These are phyloP conservation scores for Mastigias papua DNA, from an alignment of 30 jellyfish, hydroid and myxozoan species.

Conservation along the genomic window DNA sequence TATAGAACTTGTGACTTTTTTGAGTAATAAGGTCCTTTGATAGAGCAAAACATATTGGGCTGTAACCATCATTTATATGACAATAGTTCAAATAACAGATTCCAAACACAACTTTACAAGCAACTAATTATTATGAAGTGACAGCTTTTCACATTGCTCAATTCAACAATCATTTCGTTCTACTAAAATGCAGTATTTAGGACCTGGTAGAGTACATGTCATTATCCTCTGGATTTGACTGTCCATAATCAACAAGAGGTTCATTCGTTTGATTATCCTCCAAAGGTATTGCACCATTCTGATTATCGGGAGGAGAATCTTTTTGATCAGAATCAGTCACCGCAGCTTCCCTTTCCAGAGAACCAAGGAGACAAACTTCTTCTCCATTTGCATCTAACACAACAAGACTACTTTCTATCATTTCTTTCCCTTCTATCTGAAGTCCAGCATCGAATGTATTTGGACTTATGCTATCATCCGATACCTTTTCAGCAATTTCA, in stretches of 20 bases:
- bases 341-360: not conserved
- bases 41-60: too few species aligned
- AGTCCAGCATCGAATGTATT: not conserved
- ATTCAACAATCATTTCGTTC: too few species aligned
- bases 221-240: constrained; percentile 68
- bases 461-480: not conserved
- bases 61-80: too few species aligned
- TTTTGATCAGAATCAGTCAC: not conserved
- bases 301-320: not conserved
- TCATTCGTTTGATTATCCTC: too few species aligned
- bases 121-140: too few species aligned
- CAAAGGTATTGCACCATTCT: too few species aligned
- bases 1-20: too few species aligned
- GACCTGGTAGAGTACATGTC: constrained; percentile 74
- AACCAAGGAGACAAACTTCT: constrained; percentile 25
- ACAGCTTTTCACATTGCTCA: too few species aligned
- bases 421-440: not conserved
- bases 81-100: too few species aligned
- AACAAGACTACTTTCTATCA: not conserved
- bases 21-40: too few species aligned
- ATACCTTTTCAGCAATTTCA: not conserved
- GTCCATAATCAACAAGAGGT: constrained; percentile 55
- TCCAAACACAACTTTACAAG: too few species aligned
- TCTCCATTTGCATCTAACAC: constrained; percentile 30
- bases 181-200: not conserved